Percentiles rank a stretch among this genome's conserved stretches.
These are phyloP conservation scores for Micropterix aruncella DNA, from an alignment of 2,888 invertebrate species.

Conservation along the genomic window DNA sequence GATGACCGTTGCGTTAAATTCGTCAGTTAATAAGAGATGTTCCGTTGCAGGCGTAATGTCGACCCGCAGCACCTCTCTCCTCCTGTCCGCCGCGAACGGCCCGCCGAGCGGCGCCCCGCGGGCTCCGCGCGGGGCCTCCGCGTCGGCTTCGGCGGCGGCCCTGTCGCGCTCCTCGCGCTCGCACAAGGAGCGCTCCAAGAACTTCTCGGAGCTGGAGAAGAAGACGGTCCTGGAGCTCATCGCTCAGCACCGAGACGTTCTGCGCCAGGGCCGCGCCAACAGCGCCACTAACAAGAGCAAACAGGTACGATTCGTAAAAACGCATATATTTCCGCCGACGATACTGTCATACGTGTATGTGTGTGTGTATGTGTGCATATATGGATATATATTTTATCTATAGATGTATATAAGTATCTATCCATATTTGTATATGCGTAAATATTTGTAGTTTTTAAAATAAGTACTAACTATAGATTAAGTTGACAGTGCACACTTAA, in stretches of 20 bases:
- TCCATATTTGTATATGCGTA: too few species aligned
- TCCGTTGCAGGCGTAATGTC: neutral
- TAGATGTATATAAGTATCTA: too few species aligned
- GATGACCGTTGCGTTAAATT: too few species aligned
- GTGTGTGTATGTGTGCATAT: too few species aligned
- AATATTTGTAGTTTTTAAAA: too few species aligned
- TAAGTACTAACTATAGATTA: too few species aligned
- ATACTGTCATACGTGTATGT: too few species aligned
- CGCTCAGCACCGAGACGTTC: slow-evolving; percentile 33
- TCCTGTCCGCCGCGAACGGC: neutral
- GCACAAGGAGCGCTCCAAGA: slow-evolving; percentile 38
- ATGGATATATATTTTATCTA: too few species aligned
- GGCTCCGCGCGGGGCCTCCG: slow-evolving; percentile 13
- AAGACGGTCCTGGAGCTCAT: slow-evolving; percentile 35
- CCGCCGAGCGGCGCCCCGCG: neutral
- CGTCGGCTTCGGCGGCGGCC: slow-evolving; percentile 14
- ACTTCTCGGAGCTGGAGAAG: slow-evolving; percentile 39
- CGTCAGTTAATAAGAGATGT: too few species aligned
- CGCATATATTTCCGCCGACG: too few species aligned
- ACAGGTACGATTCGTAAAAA: slow-evolving; percentile 30
- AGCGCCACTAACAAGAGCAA: slow-evolving; percentile 39
- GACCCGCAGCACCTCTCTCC: neutral
- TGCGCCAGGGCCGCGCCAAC: slow-evolving; percentile 38
- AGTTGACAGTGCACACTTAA: too few species aligned
- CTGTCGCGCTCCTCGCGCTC: slow-evolving; percentile 30